Conservation (phyloP, 2,888 invertebrate species). For the Drosophila lacicola region DNA sequence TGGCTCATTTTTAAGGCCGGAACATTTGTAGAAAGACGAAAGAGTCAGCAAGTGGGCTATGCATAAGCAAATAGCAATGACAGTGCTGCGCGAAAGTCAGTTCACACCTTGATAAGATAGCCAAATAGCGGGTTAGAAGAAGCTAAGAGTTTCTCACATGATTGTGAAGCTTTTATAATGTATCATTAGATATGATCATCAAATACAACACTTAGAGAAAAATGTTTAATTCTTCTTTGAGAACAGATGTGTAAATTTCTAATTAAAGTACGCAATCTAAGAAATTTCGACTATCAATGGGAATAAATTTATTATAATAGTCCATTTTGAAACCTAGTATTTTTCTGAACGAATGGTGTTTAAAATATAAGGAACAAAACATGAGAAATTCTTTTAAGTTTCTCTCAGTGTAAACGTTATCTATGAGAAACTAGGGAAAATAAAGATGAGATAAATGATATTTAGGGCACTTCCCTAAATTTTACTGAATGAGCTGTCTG, state of each 20-base stretch:
- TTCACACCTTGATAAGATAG: constrained; percentile 13
- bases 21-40: constrained; percentile 52
- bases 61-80: constrained; percentile 49
- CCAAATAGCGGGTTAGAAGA: too few relatives aligned
- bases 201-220: background rate
- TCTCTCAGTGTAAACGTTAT: constrained; percentile 1
- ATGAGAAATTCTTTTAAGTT: background rate
- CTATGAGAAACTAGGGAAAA: background rate
- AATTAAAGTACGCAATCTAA: too few relatives aligned
- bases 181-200: background rate
- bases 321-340: too few relatives aligned
- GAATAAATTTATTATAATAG: too few relatives aligned
- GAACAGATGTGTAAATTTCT: too few relatives aligned
- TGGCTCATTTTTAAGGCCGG: constrained; percentile 50
- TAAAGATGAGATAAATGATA: background rate
- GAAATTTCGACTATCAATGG: too few relatives aligned
- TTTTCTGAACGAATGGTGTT: too few relatives aligned
- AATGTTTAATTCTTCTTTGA: background rate
- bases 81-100: constrained; percentile 52
- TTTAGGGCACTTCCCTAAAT: background rate
- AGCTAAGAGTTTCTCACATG: background rate
- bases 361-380: too few relatives aligned
- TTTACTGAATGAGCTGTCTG: background rate
- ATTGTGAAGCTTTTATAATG: background rate
- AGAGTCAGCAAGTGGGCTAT: constrained; percentile 34